Percentiles rank a stretch among this genome's conserved stretches.
Evolutionary conservation across 2,797 vertebrate species (phyloP).

Genomic region (Myotis myotis): DNA sequence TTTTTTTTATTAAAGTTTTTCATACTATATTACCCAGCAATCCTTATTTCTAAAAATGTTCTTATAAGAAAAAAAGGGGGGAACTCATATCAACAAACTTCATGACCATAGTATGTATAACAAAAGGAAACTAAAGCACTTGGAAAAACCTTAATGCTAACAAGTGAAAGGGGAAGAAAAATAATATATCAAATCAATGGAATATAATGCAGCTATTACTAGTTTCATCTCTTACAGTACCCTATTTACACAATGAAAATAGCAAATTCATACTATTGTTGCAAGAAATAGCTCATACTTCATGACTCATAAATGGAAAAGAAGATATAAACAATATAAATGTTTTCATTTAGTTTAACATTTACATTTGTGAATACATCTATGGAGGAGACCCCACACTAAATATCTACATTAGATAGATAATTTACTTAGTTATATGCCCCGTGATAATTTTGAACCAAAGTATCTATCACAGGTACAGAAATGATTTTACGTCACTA

Average conservation of each 20-base stretch:
- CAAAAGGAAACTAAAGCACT: background rate
- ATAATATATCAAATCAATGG: background rate
- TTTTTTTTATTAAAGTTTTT: background rate
- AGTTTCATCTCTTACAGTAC: background rate
- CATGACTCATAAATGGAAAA: slow-evolving; percentile 1
- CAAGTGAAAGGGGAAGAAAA: background rate
- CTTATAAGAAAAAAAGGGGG: background rate
- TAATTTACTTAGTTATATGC: background rate
- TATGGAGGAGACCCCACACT: background rate
- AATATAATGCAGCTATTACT: background rate
- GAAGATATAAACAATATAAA: background rate
- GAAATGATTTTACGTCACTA: slow-evolving; percentile 16
- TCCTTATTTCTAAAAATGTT: background rate
- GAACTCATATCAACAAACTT: background rate
- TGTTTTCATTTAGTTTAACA: background rate
- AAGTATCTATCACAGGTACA: background rate
- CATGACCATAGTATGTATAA: background rate
- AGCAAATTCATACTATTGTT: background rate
- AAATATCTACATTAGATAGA: background rate
- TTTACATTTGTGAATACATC: background rate
- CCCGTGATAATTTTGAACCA: background rate
- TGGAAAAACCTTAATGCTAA: background rate
- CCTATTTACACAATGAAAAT: background rate
- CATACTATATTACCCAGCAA: background rate
- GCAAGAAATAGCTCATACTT: background rate